These are phyloP conservation scores for Ciconia boyciana DNA, from an alignment of 2,113 vertebrate genomes.

Conservation along the genomic window DNA sequence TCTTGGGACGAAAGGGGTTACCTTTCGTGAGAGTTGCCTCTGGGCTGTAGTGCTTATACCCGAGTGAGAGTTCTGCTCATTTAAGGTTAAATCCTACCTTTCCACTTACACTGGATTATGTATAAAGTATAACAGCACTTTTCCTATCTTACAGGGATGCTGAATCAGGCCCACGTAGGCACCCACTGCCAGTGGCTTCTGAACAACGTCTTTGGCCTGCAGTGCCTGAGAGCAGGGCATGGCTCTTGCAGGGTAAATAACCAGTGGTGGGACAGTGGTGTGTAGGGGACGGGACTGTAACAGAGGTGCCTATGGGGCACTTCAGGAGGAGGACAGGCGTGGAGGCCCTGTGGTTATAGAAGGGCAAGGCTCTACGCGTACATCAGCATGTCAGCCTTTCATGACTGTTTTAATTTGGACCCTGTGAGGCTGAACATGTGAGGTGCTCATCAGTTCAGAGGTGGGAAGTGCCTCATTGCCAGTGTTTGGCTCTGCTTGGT, in stretches of 20 bases:
- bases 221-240: neutral
- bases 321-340: neutral
- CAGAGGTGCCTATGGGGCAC: neutral
- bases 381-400: neutral
- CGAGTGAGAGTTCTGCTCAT: neutral
- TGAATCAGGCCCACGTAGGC: rapidly evolving
- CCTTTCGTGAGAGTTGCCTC: neutral
- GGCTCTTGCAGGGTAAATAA: neutral
- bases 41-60: neutral
- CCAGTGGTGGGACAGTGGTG: neutral
- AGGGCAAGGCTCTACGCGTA: neutral
- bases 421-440: neutral
- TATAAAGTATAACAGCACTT: neutral
- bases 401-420: neutral
- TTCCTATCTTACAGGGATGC: neutral
- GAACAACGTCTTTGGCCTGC: neutral
- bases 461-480: neutral
- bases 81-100: neutral
- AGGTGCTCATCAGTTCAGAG: neutral
- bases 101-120: neutral
- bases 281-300: neutral
- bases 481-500: neutral
- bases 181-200: neutral
- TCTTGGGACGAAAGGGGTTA: neutral
- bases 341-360: neutral